Base-by-base conservation (phyloP, 2,113 vertebrate genomes). In the Lophochroa leadbeateri region DNA sequence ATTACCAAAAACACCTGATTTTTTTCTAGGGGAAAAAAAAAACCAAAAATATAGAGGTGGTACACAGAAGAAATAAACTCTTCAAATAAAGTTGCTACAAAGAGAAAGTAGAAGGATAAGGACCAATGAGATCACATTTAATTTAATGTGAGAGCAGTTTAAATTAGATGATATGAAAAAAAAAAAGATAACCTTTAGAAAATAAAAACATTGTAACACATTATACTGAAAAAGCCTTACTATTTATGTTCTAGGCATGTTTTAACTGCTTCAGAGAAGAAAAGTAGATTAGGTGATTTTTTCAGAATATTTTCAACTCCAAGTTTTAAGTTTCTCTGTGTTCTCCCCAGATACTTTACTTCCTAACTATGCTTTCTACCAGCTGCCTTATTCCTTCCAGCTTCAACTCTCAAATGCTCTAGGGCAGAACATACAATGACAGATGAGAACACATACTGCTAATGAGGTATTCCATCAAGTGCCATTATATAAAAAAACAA, bases 281-380 rank as follows among this genome's bases (percentile, higher is more conserved):
- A 35, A 78, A 69, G 46, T 31, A 13, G 21, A 46, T 46, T 64
- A 35, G 28, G 35, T 44, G 0, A 37, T 90, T 9, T 52, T 72
- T 47, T 55, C 11, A 37, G 33, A 28, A 55, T 53, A 55, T 16
- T 85, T 79, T 61, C 19, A 52, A 4, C 7, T 13, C 19, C 39
- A 75, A 18, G 27, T 33, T 46, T 43, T 41, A 46, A 2, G 9
- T 63, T 82, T 75, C 29, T 53, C 8, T 46, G 16, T 8, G 24
- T 4, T 1, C 0, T 7, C 7, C 15, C 16, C 29, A 20, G 11
- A 58, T 88, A 35, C 3, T 25, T 11, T 7, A 8, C 7, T 13
- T 82, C 58, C 23, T 65, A 64, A 35, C 10, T 72, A 24, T 20
- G 9, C 20, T 60, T 92, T 65, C n/a, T 74, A 17, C 17, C 6